These are phyloP conservation scores for Listronotus oregonensis DNA, from an alignment of 1,140 invertebrate genomes.

Conservation along the genomic window DNA sequence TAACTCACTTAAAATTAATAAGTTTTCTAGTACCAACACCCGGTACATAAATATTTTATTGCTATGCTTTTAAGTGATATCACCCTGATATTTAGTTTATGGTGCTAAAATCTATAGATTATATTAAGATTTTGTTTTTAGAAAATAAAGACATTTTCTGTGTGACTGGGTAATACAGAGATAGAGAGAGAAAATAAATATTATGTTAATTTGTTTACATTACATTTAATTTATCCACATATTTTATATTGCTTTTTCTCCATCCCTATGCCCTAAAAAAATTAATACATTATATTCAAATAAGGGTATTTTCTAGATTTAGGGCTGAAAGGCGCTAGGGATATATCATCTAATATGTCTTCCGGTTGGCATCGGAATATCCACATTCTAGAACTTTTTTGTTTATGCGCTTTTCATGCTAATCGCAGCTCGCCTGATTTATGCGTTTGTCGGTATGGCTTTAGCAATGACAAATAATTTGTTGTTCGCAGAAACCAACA, in stretches of 20 bases:
- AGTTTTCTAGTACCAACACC: too few relatives aligned
- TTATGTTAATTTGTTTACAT: too few relatives aligned
- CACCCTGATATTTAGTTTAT: too few relatives aligned
- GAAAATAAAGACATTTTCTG: too few relatives aligned
- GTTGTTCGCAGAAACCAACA: slow-evolving; percentile 31
- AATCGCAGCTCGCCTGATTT: slow-evolving; percentile 40
- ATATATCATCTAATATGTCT: slow-evolving; percentile 51
- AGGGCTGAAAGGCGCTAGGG: slow-evolving; percentile 35
- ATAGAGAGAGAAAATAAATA: too few relatives aligned
- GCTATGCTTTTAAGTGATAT: too few relatives aligned
- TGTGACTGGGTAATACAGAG: too few relatives aligned
- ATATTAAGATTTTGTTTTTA: too few relatives aligned
- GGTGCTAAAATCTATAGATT: too few relatives aligned
- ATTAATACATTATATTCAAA: slow-evolving; percentile 37
- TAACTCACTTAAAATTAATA: too few relatives aligned
- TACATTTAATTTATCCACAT: too few relatives aligned
- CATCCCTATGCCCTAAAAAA: slow-evolving; percentile 15
- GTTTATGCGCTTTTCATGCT: slow-evolving; percentile 49
- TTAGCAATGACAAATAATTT: slow-evolving; percentile 40
- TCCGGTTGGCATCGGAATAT: slow-evolving; percentile 51
- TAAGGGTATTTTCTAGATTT: slow-evolving; percentile 31
- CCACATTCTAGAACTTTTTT: slow-evolving; percentile 50
- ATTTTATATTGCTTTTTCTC: slow-evolving; percentile 15
- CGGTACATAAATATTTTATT: too few relatives aligned
- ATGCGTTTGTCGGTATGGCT: slow-evolving; percentile 44